phyloP scores from a whole-genome alignment of 2,113 vertebrate genomes.

The Conger conger region DNA sequence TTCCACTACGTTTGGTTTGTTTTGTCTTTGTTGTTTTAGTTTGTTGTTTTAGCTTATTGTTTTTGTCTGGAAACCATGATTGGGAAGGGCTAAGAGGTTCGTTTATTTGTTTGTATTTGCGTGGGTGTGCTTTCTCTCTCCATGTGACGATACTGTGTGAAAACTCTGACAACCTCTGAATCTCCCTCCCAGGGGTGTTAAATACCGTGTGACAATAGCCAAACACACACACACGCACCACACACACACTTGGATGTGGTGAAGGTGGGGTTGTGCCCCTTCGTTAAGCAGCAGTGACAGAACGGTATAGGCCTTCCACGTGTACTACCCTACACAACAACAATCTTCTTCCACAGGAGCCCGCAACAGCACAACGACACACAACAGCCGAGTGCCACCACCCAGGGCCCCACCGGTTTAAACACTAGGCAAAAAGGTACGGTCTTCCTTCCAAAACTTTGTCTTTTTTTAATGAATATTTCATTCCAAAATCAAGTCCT shows the following conservation, averaged over 20 bases:
- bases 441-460: not conserved
- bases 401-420: constrained; percentile 52
- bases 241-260: not conserved
- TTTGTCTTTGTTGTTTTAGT: too few species aligned
- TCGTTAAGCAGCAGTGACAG: not conserved
- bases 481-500: not conserved
- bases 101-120: too few species aligned
- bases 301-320: not conserved
- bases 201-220: too few species aligned
- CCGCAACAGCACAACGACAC: constrained; percentile 41
- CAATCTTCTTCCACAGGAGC: constrained; percentile 53
- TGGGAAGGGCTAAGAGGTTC: too few species aligned
- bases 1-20: too few species aligned
- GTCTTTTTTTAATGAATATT: not conserved
- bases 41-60: too few species aligned
- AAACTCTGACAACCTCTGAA: too few species aligned
- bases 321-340: not conserved
- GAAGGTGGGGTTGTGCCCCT: not conserved
- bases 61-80: too few species aligned
- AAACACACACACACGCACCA: too few species aligned
- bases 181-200: too few species aligned
- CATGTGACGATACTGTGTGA: too few species aligned
- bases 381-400: constrained; percentile 50
- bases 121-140: too few species aligned
- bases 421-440: constrained; percentile 65